phyloP scores from a whole-genome alignment of 2,113 vertebrate species.

The Artemisiospiza belli region DNA sequence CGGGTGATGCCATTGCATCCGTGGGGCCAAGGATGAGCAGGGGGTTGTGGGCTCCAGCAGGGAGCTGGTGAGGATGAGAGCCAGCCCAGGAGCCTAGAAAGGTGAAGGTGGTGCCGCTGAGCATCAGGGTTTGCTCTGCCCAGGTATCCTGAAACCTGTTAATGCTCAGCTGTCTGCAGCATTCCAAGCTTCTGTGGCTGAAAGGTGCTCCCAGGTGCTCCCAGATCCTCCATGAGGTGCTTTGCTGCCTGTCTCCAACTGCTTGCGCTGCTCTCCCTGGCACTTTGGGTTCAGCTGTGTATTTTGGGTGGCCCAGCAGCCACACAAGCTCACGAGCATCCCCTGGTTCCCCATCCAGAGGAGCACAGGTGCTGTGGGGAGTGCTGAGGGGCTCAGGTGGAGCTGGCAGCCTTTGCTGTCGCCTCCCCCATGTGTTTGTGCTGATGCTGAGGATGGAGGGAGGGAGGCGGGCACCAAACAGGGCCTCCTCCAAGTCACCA shows the following conservation, averaged over 20 bases:
- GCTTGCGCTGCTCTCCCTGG: neutral
- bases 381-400: neutral
- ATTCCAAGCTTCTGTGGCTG: neutral
- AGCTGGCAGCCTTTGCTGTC: rapidly evolving
- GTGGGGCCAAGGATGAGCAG: neutral
- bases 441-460: neutral
- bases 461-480: neutral
- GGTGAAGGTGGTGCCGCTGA: rapidly evolving
- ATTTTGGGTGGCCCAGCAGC: neutral
- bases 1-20: rapidly evolving
- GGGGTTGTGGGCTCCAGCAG: neutral
- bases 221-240: neutral
- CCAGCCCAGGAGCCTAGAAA: neutral
- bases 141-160: neutral
- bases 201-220: neutral
- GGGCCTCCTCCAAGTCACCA: rapidly evolving
- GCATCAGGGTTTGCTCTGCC: neutral
- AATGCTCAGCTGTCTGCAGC: neutral
- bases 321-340: neutral
- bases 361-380: neutral
- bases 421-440: neutral
- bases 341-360: no score
- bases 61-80: neutral
- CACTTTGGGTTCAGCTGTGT: neutral
- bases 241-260: neutral